A percentile compares a stretch with the other conserved stretches of the same genome.
phyloP scores from a whole-genome alignment of 2,888 invertebrate genomes.

The Trilocha varians region DNA sequence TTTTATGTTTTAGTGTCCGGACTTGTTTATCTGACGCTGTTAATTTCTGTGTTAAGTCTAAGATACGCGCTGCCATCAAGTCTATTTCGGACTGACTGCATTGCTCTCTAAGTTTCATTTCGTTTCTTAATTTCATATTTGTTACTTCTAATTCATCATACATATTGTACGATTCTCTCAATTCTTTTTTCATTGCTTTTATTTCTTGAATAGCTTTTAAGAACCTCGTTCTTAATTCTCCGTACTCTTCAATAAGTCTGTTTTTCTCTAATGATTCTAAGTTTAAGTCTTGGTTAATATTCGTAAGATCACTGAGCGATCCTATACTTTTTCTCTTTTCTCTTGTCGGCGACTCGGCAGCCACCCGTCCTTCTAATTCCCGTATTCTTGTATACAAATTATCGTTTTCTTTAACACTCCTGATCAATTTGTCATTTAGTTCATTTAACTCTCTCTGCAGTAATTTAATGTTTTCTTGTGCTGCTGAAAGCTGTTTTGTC shows the following conservation, averaged over 20 bases:
- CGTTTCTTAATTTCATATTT: slow-evolving; percentile 82
- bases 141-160: slow-evolving; percentile 86
- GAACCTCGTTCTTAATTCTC: slow-evolving; percentile 82
- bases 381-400: slow-evolving; percentile 79
- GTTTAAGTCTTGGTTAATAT: slow-evolving; percentile 83
- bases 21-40: slow-evolving; percentile 87
- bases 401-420: slow-evolving; percentile 85
- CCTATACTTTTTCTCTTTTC: slow-evolving; percentile 80
- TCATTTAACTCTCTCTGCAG: slow-evolving; percentile 79
- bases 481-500: slow-evolving; percentile 77
- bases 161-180: slow-evolving; percentile 84
- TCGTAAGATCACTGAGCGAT: slow-evolving; percentile 86
- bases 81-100: slow-evolving; percentile 81
- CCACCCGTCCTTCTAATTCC: slow-evolving; percentile 77
- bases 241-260: slow-evolving; percentile 85
- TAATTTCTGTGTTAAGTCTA: slow-evolving; percentile 87
- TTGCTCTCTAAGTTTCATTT: slow-evolving; percentile 77
- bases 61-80: slow-evolving; percentile 86
- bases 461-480: slow-evolving; percentile 77
- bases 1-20: slow-evolving; percentile 83
- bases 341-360: slow-evolving; percentile 64
- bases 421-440: slow-evolving; percentile 77
- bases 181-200: slow-evolving; percentile 84
- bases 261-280: slow-evolving; percentile 82
- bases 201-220: slow-evolving; percentile 89